Evolutionary conservation across 2,113 vertebrate genomes (phyloP).

Genomic region (Axis porcinus): DNA sequence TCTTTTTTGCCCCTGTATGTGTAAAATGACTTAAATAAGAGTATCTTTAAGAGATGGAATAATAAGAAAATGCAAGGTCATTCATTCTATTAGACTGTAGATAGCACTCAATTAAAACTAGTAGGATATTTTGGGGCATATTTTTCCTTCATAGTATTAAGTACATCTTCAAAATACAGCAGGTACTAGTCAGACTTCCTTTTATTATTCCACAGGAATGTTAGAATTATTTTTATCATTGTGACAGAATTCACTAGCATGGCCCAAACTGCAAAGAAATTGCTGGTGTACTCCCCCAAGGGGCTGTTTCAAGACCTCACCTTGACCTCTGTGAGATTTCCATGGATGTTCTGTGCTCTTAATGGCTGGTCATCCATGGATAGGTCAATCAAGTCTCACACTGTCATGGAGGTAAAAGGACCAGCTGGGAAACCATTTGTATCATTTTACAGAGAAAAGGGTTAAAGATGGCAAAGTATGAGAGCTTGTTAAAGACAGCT

Average conservation of each 20-base stretch:
- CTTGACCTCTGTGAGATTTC: slow-evolving; percentile 51
- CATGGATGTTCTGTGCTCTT: slow-evolving; percentile 20
- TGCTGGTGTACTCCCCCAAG: background rate
- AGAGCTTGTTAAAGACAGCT: slow-evolving; percentile 53
- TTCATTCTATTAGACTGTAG: background rate
- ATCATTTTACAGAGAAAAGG: slow-evolving; percentile 57
- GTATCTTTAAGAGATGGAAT: background rate
- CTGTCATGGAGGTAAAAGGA: slow-evolving; percentile 31
- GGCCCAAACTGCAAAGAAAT: background rate
- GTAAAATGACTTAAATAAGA: background rate
- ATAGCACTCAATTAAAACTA: background rate
- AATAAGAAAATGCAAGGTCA: background rate
- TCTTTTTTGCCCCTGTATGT: background rate
- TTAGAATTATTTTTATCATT: slow-evolving; percentile 4
- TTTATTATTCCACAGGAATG: background rate
- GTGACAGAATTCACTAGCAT: background rate
- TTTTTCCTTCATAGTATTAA: background rate
- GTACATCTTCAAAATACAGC: background rate
- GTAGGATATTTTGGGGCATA: background rate
- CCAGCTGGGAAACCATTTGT: slow-evolving; percentile 46
- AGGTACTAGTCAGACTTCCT: background rate
- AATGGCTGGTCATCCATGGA: slow-evolving; percentile 45
- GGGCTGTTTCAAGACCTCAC: slow-evolving; percentile 17
- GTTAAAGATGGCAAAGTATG: slow-evolving; percentile 40
- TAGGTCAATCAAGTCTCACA: slow-evolving; percentile 27